Base-by-base conservation (phyloP, 2,888 invertebrate genomes). In the Heliconius ismenius region DNA sequence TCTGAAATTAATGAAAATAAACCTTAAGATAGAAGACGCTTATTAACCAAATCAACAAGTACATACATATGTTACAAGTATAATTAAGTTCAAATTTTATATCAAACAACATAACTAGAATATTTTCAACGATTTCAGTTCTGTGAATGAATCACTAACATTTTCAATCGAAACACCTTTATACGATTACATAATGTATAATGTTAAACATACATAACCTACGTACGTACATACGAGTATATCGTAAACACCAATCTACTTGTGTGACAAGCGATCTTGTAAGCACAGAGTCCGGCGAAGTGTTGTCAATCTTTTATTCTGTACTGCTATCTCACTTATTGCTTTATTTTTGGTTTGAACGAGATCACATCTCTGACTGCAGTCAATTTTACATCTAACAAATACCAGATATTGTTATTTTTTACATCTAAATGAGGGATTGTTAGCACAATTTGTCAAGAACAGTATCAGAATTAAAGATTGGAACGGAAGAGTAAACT, bases 91-190 rank as follows among this genome's bases (percentile, higher is more conserved):
- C 88, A 88, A 89, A 83, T 86, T 84, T 86, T 87, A 60, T 67
- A 73, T 88, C 86, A 91, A 92, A 92, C 89, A 93, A 92, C 89
- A 89, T 92, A 94, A 94, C 93, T 91, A 93, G 90, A 91, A 92
- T 91, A 92, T 90, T 88, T 88, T 90, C 86, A 92, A 90, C 91
- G 91, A 90, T 91, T 91, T 94, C 94, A 94, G 94, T 94, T 92
- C 94, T 93, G 94, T 94, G 94, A 94, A 91, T 92, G 84, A 86
- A 88, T 94, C 94, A 94, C 94, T 92, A 93, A 93, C 92, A 89
- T 89, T 89, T 87, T 85, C 86, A 87, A 88, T 87, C 85, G 85
- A 88, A 88, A 86, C 86, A 85, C 85, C 32, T 88, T 86, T 86
- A 87, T 81, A 87, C 83, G 84, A 83, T 83, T 82, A 78, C 72